Conservation (phyloP, 2,113 vertebrate species). For the Pitta sordida region DNA sequence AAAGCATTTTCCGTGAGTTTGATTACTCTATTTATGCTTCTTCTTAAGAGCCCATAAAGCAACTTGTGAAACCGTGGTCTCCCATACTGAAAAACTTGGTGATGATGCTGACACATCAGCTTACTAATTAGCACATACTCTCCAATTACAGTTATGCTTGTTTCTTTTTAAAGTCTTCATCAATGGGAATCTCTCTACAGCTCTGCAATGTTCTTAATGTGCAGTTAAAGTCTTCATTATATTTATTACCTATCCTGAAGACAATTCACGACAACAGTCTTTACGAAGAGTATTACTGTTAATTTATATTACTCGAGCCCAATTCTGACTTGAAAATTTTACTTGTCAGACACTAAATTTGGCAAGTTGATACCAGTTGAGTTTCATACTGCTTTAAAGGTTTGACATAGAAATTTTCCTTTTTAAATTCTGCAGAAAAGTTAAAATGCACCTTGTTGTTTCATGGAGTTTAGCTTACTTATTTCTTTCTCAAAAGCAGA, state of each 20-base stretch:
- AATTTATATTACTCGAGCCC: not conserved
- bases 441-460: too few relatives aligned
- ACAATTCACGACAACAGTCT: not conserved
- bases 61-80: not conserved
- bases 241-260: not conserved
- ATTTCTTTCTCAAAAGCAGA: not conserved
- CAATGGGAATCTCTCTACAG: not conserved
- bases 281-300: not conserved
- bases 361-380: not conserved
- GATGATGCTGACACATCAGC: conserved; percentile 29
- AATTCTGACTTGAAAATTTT: not conserved
- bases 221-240: not conserved
- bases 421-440: too few relatives aligned
- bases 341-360: not conserved
- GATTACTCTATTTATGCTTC: not conserved
- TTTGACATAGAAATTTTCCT: not conserved
- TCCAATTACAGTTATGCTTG: not conserved
- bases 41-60: conserved; percentile 59
- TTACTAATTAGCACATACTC: conserved; percentile 47
- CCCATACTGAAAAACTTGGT: conserved; percentile 3
- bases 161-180: not conserved
- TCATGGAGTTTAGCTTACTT: too few relatives aligned
- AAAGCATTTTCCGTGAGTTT: conserved; percentile 11
- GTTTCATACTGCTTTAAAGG: not conserved
- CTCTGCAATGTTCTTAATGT: not conserved